Evolutionary conservation across 2,888 invertebrate species (phyloP), one percentile per base, ranked within the genome.

Genomic region (Spialia ferax): DNA sequence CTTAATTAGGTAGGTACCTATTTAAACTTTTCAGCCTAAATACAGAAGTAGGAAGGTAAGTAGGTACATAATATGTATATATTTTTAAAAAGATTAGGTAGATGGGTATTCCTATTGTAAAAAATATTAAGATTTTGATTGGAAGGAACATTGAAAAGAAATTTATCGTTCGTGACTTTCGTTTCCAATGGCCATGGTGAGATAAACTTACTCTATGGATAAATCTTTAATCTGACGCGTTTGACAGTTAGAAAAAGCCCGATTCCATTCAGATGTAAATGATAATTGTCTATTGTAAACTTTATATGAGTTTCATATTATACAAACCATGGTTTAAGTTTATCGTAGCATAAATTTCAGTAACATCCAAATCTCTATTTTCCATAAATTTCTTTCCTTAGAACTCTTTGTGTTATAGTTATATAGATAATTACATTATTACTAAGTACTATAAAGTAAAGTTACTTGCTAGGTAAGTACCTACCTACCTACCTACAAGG

Each of bases 401-500:
- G 6, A 0, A 29, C 29, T 29, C 1, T 5, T 29, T 26, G 26
- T 26, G 3, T 26, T 26, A 6, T 6, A 0, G 3, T 1, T 32
- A 32, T 11, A 10, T 32, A 32, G 1, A 32, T 32, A 32, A 11
- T 8, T 32, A 32, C 2, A 11, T 32, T 1, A 11, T 11, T 32
- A 32, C 8, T 7, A 32, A 32, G 32, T 32, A 11, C 32, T 8
- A 32, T 32, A 11, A 1, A 32, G 10, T n/a, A n/a, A n/a, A n/a
- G n/a, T n/a, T n/a, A n/a, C n/a, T n/a, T n/a, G n/a, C n/a, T n/a
- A n/a, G n/a, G n/a, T n/a, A n/a, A 6, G 6, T 29, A 32, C 11
- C 1, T 1, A 66, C 71, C 69, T 69, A 69, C 69, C 68, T 61
- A 70, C 59, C n/a, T n/a, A 42, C 23, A 42, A 45, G 20, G 42